Base-by-base conservation (phyloP, 2,888 invertebrate species). In the Alsophila aescularia region DNA sequence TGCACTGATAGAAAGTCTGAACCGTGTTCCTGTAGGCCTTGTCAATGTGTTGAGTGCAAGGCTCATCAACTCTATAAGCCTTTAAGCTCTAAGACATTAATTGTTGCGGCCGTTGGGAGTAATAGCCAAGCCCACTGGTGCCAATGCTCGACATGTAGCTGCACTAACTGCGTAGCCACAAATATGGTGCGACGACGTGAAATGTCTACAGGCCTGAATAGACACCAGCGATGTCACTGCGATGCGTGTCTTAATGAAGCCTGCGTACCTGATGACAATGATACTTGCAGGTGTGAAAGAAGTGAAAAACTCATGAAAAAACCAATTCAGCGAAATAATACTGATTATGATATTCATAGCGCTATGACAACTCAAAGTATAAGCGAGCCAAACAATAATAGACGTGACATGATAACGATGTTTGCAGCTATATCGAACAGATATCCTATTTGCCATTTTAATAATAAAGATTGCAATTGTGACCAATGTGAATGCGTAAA, bases 101-200 rank as follows among this genome's bases (percentile, higher is more conserved):
- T 75, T 15, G 74, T 83, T 0, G 76, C 75, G 4, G 67, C 77
- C 9, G 67, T 77, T n/a, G 64, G 54, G 21, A 70, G 72, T 47
- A 65, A 67, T 40, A 49, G 52, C 5, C 69, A 50, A 5, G 66
- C 64, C 29, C 67, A 60, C 12, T 60, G 58, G 3, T 87, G 86
- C 44, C 53, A 70, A n/a, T 87, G 85, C 58, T 59, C 70, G 6
- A 81, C 85, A 2, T 86, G 87, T 58, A 73, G 78, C 27, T 87
- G 86, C 51, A 61, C 63, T 21, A 68, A 80, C 45, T 85, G 86
- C 51, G 49, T 69, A 35, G 39, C 71, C n/a, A 60, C 75, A 2
- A 72, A 57, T 7, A 49, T 29, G 54, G 18, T 18, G 1, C 70
- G 66, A 36, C 78, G 67, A 36, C 78, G 67, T 15, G 79, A 85